Evolutionary conservation across 1,140 invertebrate species (phyloP), one percentile per base, ranked within the genome.

Genomic region (Sminthurinus signatus): DNA sequence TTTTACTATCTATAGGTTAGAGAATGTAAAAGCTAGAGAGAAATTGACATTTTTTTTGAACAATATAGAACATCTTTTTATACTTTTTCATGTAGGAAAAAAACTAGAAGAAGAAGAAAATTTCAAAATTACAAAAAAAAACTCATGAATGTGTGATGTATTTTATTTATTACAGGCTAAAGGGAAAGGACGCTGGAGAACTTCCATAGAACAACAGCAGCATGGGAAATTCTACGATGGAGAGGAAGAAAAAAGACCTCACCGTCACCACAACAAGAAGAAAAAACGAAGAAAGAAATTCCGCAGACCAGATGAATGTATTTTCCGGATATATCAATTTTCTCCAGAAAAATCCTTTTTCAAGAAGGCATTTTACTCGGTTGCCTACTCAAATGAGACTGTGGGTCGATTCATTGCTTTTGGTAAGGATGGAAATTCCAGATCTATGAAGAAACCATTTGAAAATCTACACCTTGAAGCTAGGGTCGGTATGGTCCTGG

Each of bases 381-480:
- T 27, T 25, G 25, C 42, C 17, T 19, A 60, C 25, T 60, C 58
- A 10, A 46, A 10, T 12, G 8, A 3, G 39, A 28, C 19, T 15
- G 28, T 42, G 17, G 58, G 58, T 15, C n/a, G 28, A 23, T 60
- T 60, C 27, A 19, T 60, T 23, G 58, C 58, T 14, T 60, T 60
- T 31, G 14, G 27, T 5, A 21, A 21, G 21, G 27, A 21, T 27
- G 58, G 58, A 3, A 5, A 3, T 8, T 21, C 58, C 10, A 39
- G 58, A 14, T 3, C 5, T 36, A 8, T 39, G 3, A 57, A 43
- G 25, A 36, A 19, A 43, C 55, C 55, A 3, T 43, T 57, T 19
- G 21, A 3, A 25, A 57, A 57, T 25, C 31, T 57, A 10, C 10
- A 8, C 15, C n/a, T 4, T 10, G 2, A 57, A 8, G 39, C 19